A percentile compares a stretch with the other conserved stretches of the same genome.
phyloP scores from a whole-genome alignment of 2,113 vertebrate genomes.

The Ceyx cyanopectus region DNA sequence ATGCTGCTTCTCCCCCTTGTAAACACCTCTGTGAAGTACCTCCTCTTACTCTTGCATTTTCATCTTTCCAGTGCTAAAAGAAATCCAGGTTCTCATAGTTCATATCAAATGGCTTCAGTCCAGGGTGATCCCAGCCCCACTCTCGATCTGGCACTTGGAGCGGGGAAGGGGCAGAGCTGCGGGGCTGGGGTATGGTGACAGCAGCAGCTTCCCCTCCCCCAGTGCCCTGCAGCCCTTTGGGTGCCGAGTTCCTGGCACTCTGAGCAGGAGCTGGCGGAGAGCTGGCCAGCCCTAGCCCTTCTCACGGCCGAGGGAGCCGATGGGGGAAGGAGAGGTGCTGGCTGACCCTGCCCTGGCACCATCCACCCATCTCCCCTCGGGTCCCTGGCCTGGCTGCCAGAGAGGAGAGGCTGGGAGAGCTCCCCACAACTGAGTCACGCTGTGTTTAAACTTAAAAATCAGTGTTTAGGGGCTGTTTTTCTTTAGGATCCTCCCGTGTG shows the following conservation, averaged over 20 bases:
- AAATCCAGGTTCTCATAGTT: slow-evolving; percentile 71
- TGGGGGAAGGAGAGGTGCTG: slow-evolving; percentile 31
- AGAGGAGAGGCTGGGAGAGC: slow-evolving; percentile 6
- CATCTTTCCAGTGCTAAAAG: slow-evolving; percentile 43
- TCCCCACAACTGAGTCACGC: slow-evolving; percentile 33
- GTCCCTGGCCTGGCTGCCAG: slow-evolving; percentile 36
- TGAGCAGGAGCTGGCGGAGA: neutral
- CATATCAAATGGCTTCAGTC: slow-evolving; percentile 65
- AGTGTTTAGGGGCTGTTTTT: slow-evolving; percentile 25
- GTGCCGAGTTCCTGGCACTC: slow-evolving; percentile 11
- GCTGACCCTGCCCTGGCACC: neutral
- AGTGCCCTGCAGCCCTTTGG: neutral
- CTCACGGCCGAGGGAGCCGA: neutral
- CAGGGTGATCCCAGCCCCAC: slow-evolving; percentile 37
- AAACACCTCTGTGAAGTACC: neutral
- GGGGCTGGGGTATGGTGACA: neutral
- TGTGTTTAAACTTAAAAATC: slow-evolving; percentile 51
- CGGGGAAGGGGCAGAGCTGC: neutral
- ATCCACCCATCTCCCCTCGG: neutral
- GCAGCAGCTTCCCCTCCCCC: neutral
- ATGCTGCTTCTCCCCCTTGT: neutral
- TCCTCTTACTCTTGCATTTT: slow-evolving; percentile 50
- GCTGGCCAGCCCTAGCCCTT: slow-evolving; percentile 8
- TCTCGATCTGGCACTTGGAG: neutral
- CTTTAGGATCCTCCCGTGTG: slow-evolving; percentile 36